A percentile compares a stretch with the other conserved stretches of the same genome.
Conservation (phyloP, 2,888 invertebrate species). For the Polymixis lichenea region DNA sequence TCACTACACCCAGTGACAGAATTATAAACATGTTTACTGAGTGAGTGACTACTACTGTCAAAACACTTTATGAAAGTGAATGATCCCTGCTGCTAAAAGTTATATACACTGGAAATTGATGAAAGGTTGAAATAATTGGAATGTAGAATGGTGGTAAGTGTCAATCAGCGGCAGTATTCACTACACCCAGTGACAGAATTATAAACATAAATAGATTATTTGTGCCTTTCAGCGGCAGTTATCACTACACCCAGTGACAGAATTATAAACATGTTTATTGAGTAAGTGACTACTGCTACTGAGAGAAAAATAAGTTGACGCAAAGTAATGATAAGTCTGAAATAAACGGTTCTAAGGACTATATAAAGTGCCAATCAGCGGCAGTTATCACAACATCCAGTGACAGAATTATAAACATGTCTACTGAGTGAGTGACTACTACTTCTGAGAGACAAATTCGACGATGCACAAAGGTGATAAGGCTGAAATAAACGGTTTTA, state of each 20-base stretch:
- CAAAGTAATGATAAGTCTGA: too few relatives aligned
- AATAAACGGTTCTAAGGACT: too few relatives aligned
- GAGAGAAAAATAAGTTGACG: too few relatives aligned
- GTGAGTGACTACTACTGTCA: not conserved
- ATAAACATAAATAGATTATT: too few relatives aligned
- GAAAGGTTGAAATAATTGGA: too few relatives aligned
- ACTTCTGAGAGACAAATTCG: too few relatives aligned
- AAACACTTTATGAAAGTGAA: too few relatives aligned
- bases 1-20: not conserved
- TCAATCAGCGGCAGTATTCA: not conserved
- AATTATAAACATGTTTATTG: too few relatives aligned
- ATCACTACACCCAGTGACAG: slow-evolving; percentile 56
- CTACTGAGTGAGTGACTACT: slow-evolving; percentile 8
- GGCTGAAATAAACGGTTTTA: not conserved
- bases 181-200: slow-evolving; percentile 30
- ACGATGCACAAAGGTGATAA: not conserved
- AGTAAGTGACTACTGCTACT: too few relatives aligned
- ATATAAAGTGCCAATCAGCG: too few relatives aligned
- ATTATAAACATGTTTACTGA: not conserved
- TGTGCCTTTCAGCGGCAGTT: slow-evolving; percentile 43
- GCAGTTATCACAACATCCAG: slow-evolving; percentile 62
- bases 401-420: slow-evolving; percentile 23
- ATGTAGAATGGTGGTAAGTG: too few relatives aligned
- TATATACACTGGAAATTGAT: too few relatives aligned
- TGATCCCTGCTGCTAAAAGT: not conserved